Conservation (phyloP, 2,113 vertebrate species). For the Corythornis cristatus region DNA sequence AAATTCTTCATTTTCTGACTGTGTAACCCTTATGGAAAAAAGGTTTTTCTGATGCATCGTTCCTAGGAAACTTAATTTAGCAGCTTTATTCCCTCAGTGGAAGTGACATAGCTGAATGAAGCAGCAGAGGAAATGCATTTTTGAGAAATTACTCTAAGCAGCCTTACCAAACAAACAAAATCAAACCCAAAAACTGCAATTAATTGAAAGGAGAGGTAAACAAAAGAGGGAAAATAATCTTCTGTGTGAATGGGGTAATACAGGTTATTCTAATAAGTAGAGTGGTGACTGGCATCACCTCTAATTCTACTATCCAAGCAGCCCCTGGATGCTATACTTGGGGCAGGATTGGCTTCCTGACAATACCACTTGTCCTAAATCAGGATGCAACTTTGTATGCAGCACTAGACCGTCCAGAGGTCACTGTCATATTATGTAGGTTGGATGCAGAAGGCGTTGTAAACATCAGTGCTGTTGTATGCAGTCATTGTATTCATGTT, state of each 20-base stretch:
- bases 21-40: neutral
- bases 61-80: neutral
- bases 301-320: neutral
- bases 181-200: neutral
- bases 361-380: neutral
- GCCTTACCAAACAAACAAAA: neutral
- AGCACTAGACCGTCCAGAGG: neutral
- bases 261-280: neutral
- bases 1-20: neutral
- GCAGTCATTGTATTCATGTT: too few relatives aligned
- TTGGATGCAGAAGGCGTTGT: neutral
- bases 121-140: neutral
- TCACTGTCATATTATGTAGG: neutral
- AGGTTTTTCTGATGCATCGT: neutral
- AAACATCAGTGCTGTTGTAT: too few relatives aligned
- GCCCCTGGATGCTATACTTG: neutral
- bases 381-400: neutral
- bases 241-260: neutral
- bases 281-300: neutral
- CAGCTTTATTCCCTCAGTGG: neutral
- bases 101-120: neutral
- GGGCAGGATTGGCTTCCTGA: neutral
- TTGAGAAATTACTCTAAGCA: neutral
- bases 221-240: neutral
- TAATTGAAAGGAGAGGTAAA: neutral